Evolutionary conservation across 2,113 vertebrate species (phyloP).

Genomic region (Rhineura floridana): DNA sequence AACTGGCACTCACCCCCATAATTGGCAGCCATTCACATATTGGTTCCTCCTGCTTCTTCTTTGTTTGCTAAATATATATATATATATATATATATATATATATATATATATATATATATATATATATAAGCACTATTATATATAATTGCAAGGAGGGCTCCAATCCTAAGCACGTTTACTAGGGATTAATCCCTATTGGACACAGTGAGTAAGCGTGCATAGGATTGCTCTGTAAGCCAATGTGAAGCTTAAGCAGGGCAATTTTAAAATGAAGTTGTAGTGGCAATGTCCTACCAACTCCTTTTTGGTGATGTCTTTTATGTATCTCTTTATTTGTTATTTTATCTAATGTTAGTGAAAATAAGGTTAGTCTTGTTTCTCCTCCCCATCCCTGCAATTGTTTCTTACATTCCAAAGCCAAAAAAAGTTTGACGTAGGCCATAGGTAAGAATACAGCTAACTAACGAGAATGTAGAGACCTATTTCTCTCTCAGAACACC

Average conservation of each 20-base stretch:
- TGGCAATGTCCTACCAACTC: conserved; percentile 64
- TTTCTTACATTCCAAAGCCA: conserved; percentile 14
- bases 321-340: conserved; percentile 68
- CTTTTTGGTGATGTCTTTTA: conserved; percentile 63
- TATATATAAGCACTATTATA: conserved; percentile 43
- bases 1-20: conserved; percentile 51
- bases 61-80: conserved; percentile 60
- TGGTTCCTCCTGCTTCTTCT: conserved; percentile 73
- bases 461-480: no score
- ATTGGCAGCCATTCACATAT: conserved; percentile 70
- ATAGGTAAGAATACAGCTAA: background rate
- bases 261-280: conserved; percentile 63
- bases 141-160: conserved; percentile 38
- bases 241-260: conserved; percentile 66
- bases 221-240: conserved; percentile 63
- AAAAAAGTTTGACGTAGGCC: background rate
- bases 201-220: background rate
- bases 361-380: background rate
- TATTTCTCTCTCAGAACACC: background rate
- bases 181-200: background rate
- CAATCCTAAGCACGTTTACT: background rate
- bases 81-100: conserved; percentile 54
- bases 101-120: conserved; percentile 55
- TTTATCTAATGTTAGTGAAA: conserved; percentile 44
- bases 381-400: conserved; percentile 1